Percentiles rank a stretch among this genome's conserved stretches.
Conservation (phyloP, 2,888 invertebrate species). For the Smittia sp. region DNA sequence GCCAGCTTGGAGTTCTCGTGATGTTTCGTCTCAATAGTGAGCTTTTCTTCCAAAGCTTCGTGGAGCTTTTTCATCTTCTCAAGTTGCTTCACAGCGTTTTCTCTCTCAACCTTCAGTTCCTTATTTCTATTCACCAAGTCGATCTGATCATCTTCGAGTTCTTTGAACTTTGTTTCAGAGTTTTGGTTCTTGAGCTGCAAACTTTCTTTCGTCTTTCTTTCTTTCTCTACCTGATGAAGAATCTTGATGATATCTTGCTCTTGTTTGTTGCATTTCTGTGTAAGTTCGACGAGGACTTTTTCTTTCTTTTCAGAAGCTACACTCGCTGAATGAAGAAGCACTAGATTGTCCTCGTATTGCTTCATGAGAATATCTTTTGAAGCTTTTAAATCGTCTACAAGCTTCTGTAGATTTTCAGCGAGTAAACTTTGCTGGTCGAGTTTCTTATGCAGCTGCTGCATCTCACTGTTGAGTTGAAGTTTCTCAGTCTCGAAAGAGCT, state of each 20-base stretch:
- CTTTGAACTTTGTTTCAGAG: not conserved
- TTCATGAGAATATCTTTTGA: not conserved
- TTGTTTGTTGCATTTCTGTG: not conserved
- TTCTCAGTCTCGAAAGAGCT: conserved; percentile 33
- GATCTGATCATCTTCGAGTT: conserved; percentile 42
- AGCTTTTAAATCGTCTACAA: not conserved
- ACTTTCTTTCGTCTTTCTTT: not conserved
- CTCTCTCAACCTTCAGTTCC: conserved; percentile 31
- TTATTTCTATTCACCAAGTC: conserved; percentile 42
- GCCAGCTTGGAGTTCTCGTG: not conserved
- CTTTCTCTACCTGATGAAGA: conserved; percentile 1
- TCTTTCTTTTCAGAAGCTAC: conserved; percentile 38
- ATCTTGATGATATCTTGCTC: not conserved
- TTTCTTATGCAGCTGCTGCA: conserved; percentile 15
- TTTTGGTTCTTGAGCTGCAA: not conserved
- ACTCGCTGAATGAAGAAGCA: conserved; percentile 33
- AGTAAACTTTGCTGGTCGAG: not conserved
- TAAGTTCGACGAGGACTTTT: conserved; percentile 11
- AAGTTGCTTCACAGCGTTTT: not conserved
- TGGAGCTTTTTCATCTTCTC: not conserved
- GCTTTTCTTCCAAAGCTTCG: not conserved
- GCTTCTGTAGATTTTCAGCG: not conserved
- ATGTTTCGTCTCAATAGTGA: not conserved
- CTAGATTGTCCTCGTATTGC: conserved; percentile 14
- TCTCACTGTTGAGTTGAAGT: conserved; percentile 19